These are phyloP conservation scores for Rhynchophorus ferrugineus DNA, from an alignment of 1,140 invertebrate genomes.

Conservation along the genomic window DNA sequence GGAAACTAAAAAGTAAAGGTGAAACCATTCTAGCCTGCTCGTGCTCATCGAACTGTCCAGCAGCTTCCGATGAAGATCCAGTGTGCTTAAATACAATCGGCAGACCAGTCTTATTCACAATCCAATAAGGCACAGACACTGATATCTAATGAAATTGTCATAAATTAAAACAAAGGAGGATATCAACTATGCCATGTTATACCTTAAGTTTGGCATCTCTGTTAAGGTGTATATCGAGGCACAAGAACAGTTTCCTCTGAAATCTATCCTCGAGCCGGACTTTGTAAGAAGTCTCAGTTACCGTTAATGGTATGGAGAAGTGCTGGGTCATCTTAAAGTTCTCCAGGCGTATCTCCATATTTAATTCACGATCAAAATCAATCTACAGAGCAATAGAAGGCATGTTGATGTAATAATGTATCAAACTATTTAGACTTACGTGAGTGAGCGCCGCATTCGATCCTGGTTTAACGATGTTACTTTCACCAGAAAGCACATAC, in stretches of 20 bases:
- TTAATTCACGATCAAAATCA: conserved; percentile 60
- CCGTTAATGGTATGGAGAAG: conserved; percentile 48
- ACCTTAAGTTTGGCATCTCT: conserved; percentile 42
- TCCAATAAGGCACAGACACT: conserved; percentile 85
- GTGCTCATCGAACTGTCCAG: conserved; percentile 92
- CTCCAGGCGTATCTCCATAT: conserved; percentile 69
- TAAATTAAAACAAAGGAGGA: conserved; percentile 1
- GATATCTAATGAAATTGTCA: conserved; percentile 53
- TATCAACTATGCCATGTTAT: background rate
- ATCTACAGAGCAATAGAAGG: conserved; percentile 37
- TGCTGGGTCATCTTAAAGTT: conserved; percentile 64
- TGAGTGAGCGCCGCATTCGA: conserved; percentile 28
- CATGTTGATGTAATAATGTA: background rate
- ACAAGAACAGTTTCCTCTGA: conserved; percentile 66
- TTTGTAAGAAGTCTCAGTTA: conserved; percentile 40
- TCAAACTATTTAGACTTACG: conserved; percentile 19
- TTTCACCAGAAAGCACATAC: conserved; percentile 49
- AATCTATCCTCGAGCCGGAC: conserved; percentile 63
- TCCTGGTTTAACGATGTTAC: conserved; percentile 53
- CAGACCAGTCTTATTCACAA: conserved; percentile 91
- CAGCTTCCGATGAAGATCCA: conserved; percentile 66
- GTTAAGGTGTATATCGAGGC: conserved; percentile 43
- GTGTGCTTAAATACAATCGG: conserved; percentile 93
- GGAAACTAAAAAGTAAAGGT: conserved; percentile 91
- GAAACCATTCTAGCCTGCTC: conserved; percentile 86